A percentile compares a stretch with the other conserved stretches of the same genome.
Evolutionary conservation across 1,140 invertebrate species (phyloP).

Genomic region (Popillia japonica): DNA sequence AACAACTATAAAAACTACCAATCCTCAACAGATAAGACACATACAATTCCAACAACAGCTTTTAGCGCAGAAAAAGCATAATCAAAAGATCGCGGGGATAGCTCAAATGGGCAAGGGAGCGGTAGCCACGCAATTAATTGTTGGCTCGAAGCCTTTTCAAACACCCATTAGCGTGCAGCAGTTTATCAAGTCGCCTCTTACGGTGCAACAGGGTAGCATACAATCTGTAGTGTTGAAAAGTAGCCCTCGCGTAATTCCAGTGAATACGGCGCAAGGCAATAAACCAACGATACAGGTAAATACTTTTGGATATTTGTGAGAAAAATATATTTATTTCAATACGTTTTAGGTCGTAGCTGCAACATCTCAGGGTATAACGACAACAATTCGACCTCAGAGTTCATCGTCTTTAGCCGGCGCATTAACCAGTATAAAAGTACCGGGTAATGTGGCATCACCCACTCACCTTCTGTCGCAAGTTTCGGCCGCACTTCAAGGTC

Average conservation of each 20-base stretch:
- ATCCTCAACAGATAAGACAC: slow-evolving; percentile 73
- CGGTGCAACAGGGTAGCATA: slow-evolving; percentile 52
- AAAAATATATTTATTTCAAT: too few species aligned
- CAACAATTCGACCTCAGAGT: slow-evolving; percentile 60
- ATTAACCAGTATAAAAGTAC: slow-evolving; percentile 63
- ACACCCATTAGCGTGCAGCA: slow-evolving; percentile 78
- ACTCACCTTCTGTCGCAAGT: slow-evolving; percentile 61
- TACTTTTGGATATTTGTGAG: too few species aligned
- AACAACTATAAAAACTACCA: slow-evolving; percentile 64
- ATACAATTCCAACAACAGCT: slow-evolving; percentile 75
- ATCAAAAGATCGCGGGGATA: slow-evolving; percentile 55
- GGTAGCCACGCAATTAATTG: slow-evolving; percentile 69
- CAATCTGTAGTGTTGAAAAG: slow-evolving; percentile 58
- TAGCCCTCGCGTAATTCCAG: slow-evolving; percentile 56
- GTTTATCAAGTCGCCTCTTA: slow-evolving; percentile 72
- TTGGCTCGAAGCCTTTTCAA: slow-evolving; percentile 69
- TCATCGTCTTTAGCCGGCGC: slow-evolving; percentile 58
- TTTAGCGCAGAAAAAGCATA: slow-evolving; percentile 66
- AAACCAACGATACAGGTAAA: slow-evolving; percentile 59
- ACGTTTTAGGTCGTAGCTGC: slow-evolving; percentile 62
- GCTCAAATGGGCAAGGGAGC: slow-evolving; percentile 62
- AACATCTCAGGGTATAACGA: slow-evolving; percentile 61
- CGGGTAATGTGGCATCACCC: slow-evolving; percentile 54
- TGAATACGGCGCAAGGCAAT: slow-evolving; percentile 55
- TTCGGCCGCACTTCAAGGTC: slow-evolving; percentile 61